Base-by-base conservation (phyloP, 2,888 invertebrate species). In the Micoletzkya japonica region DNA sequence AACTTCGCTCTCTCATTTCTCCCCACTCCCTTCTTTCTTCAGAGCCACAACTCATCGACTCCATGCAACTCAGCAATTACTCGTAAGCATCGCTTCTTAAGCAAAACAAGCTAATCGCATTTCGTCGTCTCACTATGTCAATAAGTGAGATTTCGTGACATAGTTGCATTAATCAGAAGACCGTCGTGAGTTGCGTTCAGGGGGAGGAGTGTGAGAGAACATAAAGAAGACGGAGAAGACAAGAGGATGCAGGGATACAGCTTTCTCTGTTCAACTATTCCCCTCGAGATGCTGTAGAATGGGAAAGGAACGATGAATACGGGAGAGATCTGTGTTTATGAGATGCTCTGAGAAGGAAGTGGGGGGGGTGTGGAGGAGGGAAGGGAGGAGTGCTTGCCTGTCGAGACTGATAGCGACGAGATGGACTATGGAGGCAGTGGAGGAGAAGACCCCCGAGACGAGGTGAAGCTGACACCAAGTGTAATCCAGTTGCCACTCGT, bases 371-470 rank as follows among this genome's bases (percentile, higher is more conserved):
- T 54, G 14, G 54, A 54, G 54, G 24, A 54, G 26, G 54, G 17
- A 54, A n/a, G 14, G 26, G 54, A 14, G 24, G 30, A 7, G 57
- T 26, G 36, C 64, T 3, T 2, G 77, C 78, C 81, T 71, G 70
- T 81, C 81, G 34, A 81, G 60, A 70, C 78, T 78, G 54, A 81
- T 81, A 0, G 81, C 81, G 6, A 81, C 81, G 39, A 81, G 63
- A 73, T 81, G 80, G 17, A 79, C 77, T n/a, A 81, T 81, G 10
- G 78, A 78, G 2, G 81, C 81, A 7, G 81, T 80, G 1, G 79
- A 80, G 20, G 79, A 78, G 70, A 79, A 80, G 10, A 81, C 81
- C 34, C 77, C 77, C 7, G 76, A 70, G 14, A 77, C 77, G 44
- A 81, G 60, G 56, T 81, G 78, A 49, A 81, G 74, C 60, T 77